A percentile compares a stretch with the other conserved stretches of the same genome.
phyloP scores from a whole-genome alignment of 2,888 invertebrate genomes.

The Spilarctia lutea region DNA sequence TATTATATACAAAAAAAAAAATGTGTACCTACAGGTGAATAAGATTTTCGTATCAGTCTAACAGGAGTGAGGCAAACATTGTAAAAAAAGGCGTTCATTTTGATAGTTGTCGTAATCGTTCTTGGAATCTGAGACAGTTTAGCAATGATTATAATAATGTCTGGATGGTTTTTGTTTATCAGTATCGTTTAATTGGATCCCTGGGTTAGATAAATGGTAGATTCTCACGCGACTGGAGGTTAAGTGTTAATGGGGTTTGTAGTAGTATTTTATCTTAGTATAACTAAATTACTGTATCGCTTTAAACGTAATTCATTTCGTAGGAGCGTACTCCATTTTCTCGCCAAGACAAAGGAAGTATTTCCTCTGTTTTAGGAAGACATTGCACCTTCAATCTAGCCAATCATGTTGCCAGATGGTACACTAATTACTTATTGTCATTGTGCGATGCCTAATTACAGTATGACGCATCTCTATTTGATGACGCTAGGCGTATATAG shows the following conservation, averaged over 20 bases:
- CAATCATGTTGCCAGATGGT: neutral
- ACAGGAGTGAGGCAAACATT: neutral
- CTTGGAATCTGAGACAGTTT: conserved; percentile 30
- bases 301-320: no score
- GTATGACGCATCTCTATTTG: neutral
- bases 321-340: neutral
- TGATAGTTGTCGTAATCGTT: conserved; percentile 23
- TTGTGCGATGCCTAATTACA: neutral
- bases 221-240: conserved; percentile 53
- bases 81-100: conserved; percentile 11
- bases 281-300: neutral
- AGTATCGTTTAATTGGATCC: conserved; percentile 62
- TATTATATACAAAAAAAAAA: neutral
- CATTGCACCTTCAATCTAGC: neutral
- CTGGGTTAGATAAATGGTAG: conserved; percentile 51
- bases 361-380: neutral
- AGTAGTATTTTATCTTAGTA: neutral
- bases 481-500: neutral
- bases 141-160: conserved; percentile 50
- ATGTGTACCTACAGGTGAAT: neutral
- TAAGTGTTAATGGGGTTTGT: conserved; percentile 17
- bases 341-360: neutral
- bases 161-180: conserved; percentile 56
- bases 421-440: neutral
- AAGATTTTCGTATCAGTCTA: neutral